Conservation (phyloP, 2,888 invertebrate genomes). For the Keiferia lycopersicella region DNA sequence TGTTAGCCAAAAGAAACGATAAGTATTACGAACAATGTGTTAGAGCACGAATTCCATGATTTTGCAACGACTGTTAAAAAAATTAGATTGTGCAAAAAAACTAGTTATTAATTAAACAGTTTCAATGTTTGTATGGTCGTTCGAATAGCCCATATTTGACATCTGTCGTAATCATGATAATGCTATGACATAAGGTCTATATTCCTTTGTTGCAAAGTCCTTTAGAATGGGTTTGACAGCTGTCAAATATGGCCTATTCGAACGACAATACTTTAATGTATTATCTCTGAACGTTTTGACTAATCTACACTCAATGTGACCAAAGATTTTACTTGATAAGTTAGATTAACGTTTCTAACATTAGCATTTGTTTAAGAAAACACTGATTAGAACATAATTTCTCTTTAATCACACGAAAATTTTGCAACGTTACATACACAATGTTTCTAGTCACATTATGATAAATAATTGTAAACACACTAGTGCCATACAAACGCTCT, state of each 20-base stretch:
- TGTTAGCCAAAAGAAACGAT: slow-evolving; percentile 66
- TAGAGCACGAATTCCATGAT: slow-evolving; percentile 44
- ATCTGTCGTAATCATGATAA: too few relatives aligned
- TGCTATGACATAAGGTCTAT: too few relatives aligned
- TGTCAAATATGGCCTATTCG: too few relatives aligned
- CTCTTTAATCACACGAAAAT: slow-evolving; percentile 40
- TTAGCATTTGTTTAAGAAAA: slow-evolving; percentile 30
- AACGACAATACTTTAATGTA: too few relatives aligned
- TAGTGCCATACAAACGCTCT: slow-evolving; percentile 67
- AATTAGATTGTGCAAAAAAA: too few relatives aligned
- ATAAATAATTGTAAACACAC: slow-evolving; percentile 45
- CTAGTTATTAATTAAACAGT: too few relatives aligned
- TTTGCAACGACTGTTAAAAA: slow-evolving; percentile 22
- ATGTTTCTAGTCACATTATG: slow-evolving; percentile 62
- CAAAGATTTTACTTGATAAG: slow-evolving; percentile 68
- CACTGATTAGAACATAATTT: slow-evolving; percentile 40
- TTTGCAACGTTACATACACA: slow-evolving; percentile 39
- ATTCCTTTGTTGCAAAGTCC: too few relatives aligned
- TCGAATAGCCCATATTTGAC: too few relatives aligned
- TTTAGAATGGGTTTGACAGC: too few relatives aligned
- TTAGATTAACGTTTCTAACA: slow-evolving; percentile 49
- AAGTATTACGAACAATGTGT: slow-evolving; percentile 67
- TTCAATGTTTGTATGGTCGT: too few relatives aligned
- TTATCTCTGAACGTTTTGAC: slow-evolving; percentile 33
- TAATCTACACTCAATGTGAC: slow-evolving; percentile 69